phyloP scores from a whole-genome alignment of 2,888 invertebrate species.

The Colletes collaris region DNA sequence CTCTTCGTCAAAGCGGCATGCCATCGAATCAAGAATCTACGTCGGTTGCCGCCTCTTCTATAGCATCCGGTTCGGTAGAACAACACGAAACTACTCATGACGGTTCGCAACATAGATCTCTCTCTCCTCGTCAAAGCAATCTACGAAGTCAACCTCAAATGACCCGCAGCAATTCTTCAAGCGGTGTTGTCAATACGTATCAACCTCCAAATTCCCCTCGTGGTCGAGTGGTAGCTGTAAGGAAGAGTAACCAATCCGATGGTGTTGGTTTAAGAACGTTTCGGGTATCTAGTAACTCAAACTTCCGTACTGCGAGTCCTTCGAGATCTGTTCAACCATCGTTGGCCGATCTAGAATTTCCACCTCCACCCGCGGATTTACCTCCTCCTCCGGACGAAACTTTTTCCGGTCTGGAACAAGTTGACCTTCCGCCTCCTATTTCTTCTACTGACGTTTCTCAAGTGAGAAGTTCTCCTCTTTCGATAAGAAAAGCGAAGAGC shows the following conservation, averaged over 20 bases:
- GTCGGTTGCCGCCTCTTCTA: constrained; percentile 58
- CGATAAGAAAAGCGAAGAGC: constrained; percentile 75
- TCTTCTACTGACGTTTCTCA: constrained; percentile 66
- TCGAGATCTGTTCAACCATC: constrained; percentile 89
- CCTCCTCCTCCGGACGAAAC: constrained; percentile 88
- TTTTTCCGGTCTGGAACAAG: constrained; percentile 40
- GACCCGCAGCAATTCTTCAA: constrained; percentile 95
- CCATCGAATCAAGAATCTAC: constrained; percentile 83
- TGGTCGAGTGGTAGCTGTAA: constrained; percentile 75
- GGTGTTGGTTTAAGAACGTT: constrained; percentile 83
- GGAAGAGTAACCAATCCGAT: constrained; percentile 83
- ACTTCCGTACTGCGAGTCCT: constrained; percentile 87
- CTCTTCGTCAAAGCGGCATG: constrained; percentile 91
- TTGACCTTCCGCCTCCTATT: constrained; percentile 49
- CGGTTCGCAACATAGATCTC: constrained; percentile 84
- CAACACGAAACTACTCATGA: constrained; percentile 73
- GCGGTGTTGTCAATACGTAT: constrained; percentile 87
- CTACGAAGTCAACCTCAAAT: constrained; percentile 89
- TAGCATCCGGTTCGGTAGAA: constrained; percentile 59
- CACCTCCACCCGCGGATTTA: constrained; percentile 92
- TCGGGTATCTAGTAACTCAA: constrained; percentile 79
- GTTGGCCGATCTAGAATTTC: constrained; percentile 93
- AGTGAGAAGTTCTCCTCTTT: constrained; percentile 74
- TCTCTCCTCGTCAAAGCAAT: constrained; percentile 87
- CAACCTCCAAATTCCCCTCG: constrained; percentile 86